A percentile compares a stretch with the other conserved stretches of the same genome.
Evolutionary conservation across 1,140 invertebrate species (phyloP).

Genomic region (Sitobion miscanthi): DNA sequence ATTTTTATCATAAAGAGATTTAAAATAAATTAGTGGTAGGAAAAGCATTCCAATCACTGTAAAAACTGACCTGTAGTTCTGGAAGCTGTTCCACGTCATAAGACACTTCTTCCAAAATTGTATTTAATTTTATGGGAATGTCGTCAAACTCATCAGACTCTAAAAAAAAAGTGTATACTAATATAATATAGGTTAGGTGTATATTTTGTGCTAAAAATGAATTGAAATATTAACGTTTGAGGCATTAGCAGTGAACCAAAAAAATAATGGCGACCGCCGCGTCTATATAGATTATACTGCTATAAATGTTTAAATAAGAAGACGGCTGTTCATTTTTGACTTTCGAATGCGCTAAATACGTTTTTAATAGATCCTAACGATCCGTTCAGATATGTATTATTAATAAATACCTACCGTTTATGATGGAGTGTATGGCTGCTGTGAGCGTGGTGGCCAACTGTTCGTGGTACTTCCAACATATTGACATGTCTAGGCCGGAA

Average conservation of each 20-base stretch:
- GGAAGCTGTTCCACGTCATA: conserved; percentile 38
- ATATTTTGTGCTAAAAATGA: not conserved
- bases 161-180: not conserved
- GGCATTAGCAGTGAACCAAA: not conserved
- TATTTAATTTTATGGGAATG: conserved; percentile 23
- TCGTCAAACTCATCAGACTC: conserved; percentile 18
- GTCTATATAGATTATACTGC: not conserved
- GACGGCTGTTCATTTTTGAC: not conserved
- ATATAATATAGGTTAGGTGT: not conserved
- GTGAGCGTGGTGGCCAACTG: conserved; percentile 34
- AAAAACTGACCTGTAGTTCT: conserved; percentile 35
- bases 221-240: not conserved
- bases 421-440: conserved; percentile 44
- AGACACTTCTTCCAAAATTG: conserved; percentile 35
- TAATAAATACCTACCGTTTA: conserved; percentile 28
- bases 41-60: not conserved
- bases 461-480: conserved; percentile 55
- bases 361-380: conserved; percentile 45
- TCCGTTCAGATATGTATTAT: not conserved
- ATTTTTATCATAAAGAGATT: not conserved
- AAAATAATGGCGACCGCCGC: not conserved
- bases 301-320: not conserved
- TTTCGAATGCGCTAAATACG: not conserved
- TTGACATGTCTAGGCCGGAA: conserved; percentile 20
- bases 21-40: not conserved